Conservation (phyloP, 2,113 vertebrate species). For the Platichthys stellatus region DNA sequence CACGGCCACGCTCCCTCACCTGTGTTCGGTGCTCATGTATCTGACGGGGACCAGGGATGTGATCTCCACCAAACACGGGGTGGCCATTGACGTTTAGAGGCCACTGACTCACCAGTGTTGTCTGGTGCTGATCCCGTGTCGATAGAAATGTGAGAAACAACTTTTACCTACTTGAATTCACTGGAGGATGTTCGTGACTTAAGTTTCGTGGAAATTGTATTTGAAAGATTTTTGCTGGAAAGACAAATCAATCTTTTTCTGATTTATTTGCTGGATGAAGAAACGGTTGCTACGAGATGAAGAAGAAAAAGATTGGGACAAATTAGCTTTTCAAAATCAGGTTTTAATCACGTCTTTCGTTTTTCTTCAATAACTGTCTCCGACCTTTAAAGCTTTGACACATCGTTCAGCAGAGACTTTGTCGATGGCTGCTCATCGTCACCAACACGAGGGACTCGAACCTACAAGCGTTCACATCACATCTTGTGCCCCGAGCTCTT, state of each 20-base stretch:
- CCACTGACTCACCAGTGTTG: no score
- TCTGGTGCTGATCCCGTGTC: no score
- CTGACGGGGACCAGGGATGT: slow-evolving; percentile 92
- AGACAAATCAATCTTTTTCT: no score
- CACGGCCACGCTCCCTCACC: slow-evolving; percentile 92
- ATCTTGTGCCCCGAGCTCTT: not conserved
- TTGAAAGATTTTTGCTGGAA: not conserved
- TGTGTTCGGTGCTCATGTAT: slow-evolving; percentile 94
- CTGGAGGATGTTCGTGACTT: not conserved
- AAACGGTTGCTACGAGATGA: no score
- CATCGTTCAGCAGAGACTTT: not conserved
- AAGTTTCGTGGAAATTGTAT: not conserved
- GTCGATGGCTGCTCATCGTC: no score
- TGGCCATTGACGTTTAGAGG: slow-evolving; percentile 89
- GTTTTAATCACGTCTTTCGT: not conserved
- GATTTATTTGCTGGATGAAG: no score
- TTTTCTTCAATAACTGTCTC: not conserved
- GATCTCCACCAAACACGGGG: slow-evolving; percentile 92
- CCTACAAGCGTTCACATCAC: no score
- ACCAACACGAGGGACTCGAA: not conserved
- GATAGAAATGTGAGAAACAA: slow-evolving; percentile 1
- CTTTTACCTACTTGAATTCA: slow-evolving; percentile 32
- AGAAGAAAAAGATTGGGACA: no score
- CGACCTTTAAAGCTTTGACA: slow-evolving; percentile 31
- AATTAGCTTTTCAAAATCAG: no score